Base-by-base conservation (phyloP, 1,140 invertebrate species). In the Pectinophora gossypiella region DNA sequence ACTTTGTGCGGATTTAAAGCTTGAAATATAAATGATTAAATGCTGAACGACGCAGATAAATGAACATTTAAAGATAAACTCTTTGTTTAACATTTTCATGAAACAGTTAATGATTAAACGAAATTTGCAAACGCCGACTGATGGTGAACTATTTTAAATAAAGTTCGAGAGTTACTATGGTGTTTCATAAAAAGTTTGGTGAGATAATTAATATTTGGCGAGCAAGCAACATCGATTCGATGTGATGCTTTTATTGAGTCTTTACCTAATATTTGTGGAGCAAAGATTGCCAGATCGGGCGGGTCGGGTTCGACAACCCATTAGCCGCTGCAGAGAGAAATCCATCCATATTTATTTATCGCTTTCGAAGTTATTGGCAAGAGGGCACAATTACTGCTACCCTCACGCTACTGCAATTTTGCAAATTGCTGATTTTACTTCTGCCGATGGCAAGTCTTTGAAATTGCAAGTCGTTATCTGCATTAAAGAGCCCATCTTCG, bases 351-450 rank as follows among this genome's bases (percentile, higher is more conserved):
- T 79, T 83, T 83, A 85, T 81, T 85, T 81, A 81, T 77, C 64
- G 68, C 66, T 76, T 75, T 76, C 70, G 61, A 58, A 60, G 54
- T 42, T 64, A 72, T 67, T 64, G 60, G 60, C 64, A 59, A 71
- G 72, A 72, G 72, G 72, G 68, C 64, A 72, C 75, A 82, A 84
- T 85, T 85, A 82, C 74, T 15, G 48, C 56, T 72, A 73, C 73
- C 73, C 66, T 70, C 68, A 72, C 67, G 76, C 71, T 62, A 71
- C 70, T 77, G 77, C 77, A 80, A 86, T 84, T 78, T 86, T 45
- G 63, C 62, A 86, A 86, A 86, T 85, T 82, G 78, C 75, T 59
- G 73, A 80, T 81, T 81, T 83, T 78, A 75, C 76, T 78, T 73
- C 54, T 65, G 68, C 72, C 73, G 64, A 64, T 64, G 71, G 79